Base-by-base conservation (phyloP, 2,888 invertebrate genomes). In the Chironomus riparius region DNA sequence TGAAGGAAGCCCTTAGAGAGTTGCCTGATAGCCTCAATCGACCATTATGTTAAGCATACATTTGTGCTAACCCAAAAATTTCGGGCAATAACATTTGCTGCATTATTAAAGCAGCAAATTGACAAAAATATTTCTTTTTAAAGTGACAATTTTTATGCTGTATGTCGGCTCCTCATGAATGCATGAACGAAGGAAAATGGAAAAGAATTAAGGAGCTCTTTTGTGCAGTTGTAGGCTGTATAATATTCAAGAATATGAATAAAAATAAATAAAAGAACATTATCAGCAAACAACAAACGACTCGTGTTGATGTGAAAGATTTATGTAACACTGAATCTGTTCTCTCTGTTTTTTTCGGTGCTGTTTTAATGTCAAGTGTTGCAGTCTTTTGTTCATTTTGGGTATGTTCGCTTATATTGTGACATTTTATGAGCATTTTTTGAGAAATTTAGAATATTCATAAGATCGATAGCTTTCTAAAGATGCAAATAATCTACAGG, bases 61-160 rank as follows among this genome's bases (percentile, higher is more conserved):
- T 18, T 56, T n/a, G n/a, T 56, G 56, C n/a, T 56, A 56, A 56
- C 56, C 56, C 56, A 56, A 7, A 56, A 56, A 15, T 38, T 38
- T 15, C n/a, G n/a, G n/a, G 12, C 56, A 56, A 15, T 56, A 56
- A 56, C 15, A n/a, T 15, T 13, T 65, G 71, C n/a, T 24, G 28
- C 22, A 71, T 71, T 22, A 71, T 56, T 56, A 71, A 28, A 50
- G 13, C 21, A 13, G 28, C 13, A 24, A 48, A 50, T 56, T 71
- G 71, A 71, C 71, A 71, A 71, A 50, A 24, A 50, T 50, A 50
- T 48, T 48, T 71, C 22, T 15, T 50, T 71, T 71, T 22, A 24
- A 22, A 50, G 56, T 71, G 71, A 24, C 56, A 50, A 71, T 71
- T 71, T 50, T 71, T 56, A 50, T 71, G 56, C 15, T 71, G 50